Base-by-base conservation (phyloP, 1,140 invertebrate genomes). In the Ectropis grisescens region DNA sequence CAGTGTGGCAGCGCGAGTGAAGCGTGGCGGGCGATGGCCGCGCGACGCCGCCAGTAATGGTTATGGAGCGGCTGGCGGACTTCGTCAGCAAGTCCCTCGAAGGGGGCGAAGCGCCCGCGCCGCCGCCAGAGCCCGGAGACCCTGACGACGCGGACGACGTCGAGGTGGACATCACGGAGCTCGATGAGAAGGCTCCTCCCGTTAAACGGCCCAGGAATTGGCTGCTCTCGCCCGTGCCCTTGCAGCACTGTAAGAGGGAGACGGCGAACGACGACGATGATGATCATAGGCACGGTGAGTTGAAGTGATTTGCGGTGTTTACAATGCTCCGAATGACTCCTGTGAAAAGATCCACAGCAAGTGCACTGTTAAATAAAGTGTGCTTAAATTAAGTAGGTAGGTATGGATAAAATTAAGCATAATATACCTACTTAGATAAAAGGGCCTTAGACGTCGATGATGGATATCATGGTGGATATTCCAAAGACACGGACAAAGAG, bases 11-110 rank as follows among this genome's bases (percentile, higher is more conserved):
- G n/a, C n/a, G n/a, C n/a, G n/a, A 37, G 50, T 66, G 64, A 59
- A 61, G 61, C 61, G 65, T 64, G 60, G 49, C 62, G 60, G 48
- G 41, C 44, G 60, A 64, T 59, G 59, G 58, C 67, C 58, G 59
- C 60, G 64, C 51, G 53, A 42, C 50, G 40, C 56, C 51, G 58
- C 54, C 71, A 80, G 75, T 80, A 68, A 80, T 80, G 75, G 70
- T 80, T 58, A 80, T 80, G 75, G 75, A 76, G 75, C 75, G 75
- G 59, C 68, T 80, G 52, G 72, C 75, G 68, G 70, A 75, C 61
- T 78, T 78, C 67, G 75, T 80, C 47, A 78, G 72, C 75, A 78
- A 78, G 59, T 71, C 75, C 34, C 49, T 78, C 52, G 75, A 80
- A 40, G 75, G 75, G 15, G 75, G 69, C 33, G 72, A 71, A 41